Conservation (phyloP, 2,888 invertebrate genomes). For the Phengaris alcon region DNA sequence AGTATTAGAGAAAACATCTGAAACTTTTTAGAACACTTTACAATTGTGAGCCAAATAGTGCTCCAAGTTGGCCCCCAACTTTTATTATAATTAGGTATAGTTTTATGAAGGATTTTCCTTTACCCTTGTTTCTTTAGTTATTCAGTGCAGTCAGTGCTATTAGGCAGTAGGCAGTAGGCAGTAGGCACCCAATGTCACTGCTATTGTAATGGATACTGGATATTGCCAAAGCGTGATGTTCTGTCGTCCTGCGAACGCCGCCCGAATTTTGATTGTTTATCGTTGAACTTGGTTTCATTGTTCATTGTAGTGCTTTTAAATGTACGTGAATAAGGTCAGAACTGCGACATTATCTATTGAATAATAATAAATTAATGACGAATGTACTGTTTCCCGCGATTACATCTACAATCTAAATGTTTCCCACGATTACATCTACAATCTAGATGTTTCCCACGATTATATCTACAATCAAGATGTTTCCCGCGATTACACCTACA, state of each 20-base stretch:
- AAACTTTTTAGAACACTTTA: too few relatives aligned
- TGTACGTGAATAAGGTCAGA: not conserved
- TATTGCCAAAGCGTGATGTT: not conserved
- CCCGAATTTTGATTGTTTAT: not conserved
- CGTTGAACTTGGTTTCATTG: constrained; percentile 5
- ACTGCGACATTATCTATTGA: not conserved
- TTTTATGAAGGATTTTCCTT: not conserved
- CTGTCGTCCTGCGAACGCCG: not conserved
- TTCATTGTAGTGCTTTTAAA: not conserved
- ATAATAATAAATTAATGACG: not conserved
- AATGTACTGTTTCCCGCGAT: not conserved
- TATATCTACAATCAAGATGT: too few relatives aligned
- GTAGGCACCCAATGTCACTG: not conserved
- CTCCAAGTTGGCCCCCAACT: too few relatives aligned
- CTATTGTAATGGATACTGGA: not conserved
- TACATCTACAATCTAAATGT: not conserved
- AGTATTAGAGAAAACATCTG: too few relatives aligned
- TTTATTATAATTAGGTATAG: not conserved
- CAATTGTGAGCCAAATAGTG: too few relatives aligned
- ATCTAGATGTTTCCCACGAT: too few relatives aligned
- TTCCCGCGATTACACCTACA: too few relatives aligned
- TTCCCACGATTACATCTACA: not conserved
- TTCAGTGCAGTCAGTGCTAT: too few relatives aligned
- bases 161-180: too few relatives aligned
- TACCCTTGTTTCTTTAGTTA: not conserved